Conservation (phyloP, 2,888 invertebrate genomes). For the Strigamia maritima region DNA sequence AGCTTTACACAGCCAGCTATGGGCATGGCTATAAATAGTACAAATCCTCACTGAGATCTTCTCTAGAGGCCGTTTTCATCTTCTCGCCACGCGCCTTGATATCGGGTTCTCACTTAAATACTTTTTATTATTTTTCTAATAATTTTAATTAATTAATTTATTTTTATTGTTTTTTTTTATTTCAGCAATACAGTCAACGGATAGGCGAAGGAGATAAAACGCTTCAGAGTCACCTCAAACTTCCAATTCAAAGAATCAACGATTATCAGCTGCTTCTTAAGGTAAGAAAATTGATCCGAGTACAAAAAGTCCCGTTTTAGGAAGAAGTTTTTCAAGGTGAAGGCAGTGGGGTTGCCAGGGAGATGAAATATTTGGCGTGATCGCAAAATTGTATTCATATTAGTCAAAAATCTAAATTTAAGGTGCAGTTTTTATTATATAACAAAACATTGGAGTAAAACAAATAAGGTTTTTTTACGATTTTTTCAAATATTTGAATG, state of each 20-base stretch:
- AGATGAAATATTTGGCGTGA: background rate
- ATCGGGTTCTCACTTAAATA: too few species aligned
- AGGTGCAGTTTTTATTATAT: background rate
- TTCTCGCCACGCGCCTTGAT: background rate
- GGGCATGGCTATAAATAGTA: background rate
- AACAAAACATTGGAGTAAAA: too few species aligned
- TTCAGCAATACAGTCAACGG: conserved; percentile 75
- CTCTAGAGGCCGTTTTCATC: background rate
- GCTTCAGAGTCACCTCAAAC: conserved; percentile 83
- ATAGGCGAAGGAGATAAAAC: conserved; percentile 79
- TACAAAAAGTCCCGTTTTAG: background rate
- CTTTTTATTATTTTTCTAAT: too few species aligned
- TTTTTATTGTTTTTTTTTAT: conserved; percentile 13
- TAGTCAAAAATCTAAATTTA: background rate
- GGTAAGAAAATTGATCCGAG: conserved; percentile 57
- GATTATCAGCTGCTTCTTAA: conserved; percentile 92
- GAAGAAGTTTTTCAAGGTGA: background rate
- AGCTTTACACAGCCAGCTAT: background rate
- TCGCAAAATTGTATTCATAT: background rate
- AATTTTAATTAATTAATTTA: background rate
- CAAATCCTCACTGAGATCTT: background rate
- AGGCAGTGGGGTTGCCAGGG: background rate
- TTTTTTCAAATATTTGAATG: too few species aligned
- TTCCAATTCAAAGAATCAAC: conserved; percentile 92
- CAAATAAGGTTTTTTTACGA: too few species aligned